phyloP scores from a whole-genome alignment of 1,140 invertebrate species.

The Epicauta chinensis region DNA sequence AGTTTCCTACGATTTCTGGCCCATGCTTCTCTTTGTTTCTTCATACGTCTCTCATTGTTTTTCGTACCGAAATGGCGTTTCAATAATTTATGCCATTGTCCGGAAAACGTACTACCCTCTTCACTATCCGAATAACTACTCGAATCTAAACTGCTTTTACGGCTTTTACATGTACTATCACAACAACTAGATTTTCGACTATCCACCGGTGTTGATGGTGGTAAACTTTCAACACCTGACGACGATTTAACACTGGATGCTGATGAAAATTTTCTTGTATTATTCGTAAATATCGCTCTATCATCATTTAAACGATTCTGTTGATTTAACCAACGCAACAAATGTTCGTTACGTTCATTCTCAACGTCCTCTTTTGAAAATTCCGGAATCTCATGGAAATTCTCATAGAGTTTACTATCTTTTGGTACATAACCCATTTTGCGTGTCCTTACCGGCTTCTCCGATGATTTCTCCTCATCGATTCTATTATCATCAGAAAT shows the following conservation, averaged over 20 bases:
- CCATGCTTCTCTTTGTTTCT: slow-evolving; percentile 52
- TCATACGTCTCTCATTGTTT: slow-evolving; percentile 47
- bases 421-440: slow-evolving; percentile 37
- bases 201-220: neutral
- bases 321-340: slow-evolving; percentile 40
- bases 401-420: slow-evolving; percentile 40
- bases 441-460: slow-evolving; percentile 2
- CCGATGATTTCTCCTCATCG: neutral
- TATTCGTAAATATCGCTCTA: slow-evolving; percentile 2
- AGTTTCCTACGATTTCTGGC: slow-evolving; percentile 49
- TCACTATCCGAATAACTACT: slow-evolving; percentile 51
- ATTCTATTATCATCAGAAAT: slow-evolving; percentile 27
- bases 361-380: slow-evolving; percentile 20
- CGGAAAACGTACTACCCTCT: slow-evolving; percentile 38
- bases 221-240: neutral
- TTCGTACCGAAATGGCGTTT: slow-evolving; percentile 51
- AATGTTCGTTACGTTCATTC: slow-evolving; percentile 39
- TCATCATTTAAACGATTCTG: slow-evolving; percentile 31
- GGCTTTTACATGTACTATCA: neutral
- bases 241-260: neutral
- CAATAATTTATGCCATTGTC: slow-evolving; percentile 51
- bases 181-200: neutral
- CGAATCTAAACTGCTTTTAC: slow-evolving; percentile 36
- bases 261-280: slow-evolving; percentile 18
- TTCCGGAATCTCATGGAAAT: slow-evolving; percentile 27